phyloP scores from a whole-genome alignment of 2,797 vertebrate genomes.

The Helicolenus hilgendorfi region DNA sequence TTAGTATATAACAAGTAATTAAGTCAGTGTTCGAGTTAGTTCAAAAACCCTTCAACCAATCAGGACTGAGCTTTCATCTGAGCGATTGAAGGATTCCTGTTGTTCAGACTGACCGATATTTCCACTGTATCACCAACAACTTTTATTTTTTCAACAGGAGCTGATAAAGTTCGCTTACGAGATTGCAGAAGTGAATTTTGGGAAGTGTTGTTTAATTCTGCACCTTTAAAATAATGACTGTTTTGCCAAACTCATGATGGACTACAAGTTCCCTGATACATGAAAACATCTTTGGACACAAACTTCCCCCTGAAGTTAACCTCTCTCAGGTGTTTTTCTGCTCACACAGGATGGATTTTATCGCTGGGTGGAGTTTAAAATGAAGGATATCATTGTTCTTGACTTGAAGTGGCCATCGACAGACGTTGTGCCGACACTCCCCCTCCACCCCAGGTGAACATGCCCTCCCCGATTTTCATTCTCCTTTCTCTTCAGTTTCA shows the following conservation, averaged over 20 bases:
- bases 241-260: neutral
- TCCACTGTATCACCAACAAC: neutral
- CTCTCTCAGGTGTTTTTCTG: neutral
- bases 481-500: neutral
- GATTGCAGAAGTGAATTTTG: neutral
- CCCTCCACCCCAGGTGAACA: constrained; percentile 37
- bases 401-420: constrained; percentile 2
- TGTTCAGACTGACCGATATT: neutral
- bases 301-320: neutral
- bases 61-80: neutral
- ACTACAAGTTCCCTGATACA: neutral
- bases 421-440: neutral
- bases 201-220: neutral
- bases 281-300: neutral
- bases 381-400: constrained; percentile 5
- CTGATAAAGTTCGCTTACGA: neutral
- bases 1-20: too few species aligned
- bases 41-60: neutral
- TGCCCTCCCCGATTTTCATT: neutral
- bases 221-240: neutral
- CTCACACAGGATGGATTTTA: neutral
- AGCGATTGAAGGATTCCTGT: neutral
- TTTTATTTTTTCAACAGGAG: neutral
- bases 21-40: too few species aligned
- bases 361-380: neutral